Evolutionary conservation across 2,113 vertebrate genomes (phyloP).

Genomic region (Corynorhinus townsendii): DNA sequence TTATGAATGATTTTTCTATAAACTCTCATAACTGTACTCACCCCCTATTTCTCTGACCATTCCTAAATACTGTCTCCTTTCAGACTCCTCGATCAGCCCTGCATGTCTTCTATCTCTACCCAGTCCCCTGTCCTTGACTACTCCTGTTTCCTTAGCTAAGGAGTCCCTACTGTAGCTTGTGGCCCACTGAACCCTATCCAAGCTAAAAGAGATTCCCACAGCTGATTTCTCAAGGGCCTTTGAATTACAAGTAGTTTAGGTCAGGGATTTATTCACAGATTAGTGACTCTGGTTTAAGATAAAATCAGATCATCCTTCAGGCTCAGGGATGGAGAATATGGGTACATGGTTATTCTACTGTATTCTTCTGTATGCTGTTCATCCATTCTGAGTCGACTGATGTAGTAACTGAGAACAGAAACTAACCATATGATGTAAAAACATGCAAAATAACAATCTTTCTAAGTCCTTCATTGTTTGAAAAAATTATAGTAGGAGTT

Average conservation of each 20-base stretch:
- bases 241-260: conserved; percentile 15
- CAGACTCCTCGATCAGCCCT: not conserved
- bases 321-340: not conserved
- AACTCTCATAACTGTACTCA: not conserved
- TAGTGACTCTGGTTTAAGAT: conserved; percentile 43
- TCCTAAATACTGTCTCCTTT: not conserved
- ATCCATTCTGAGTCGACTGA: conserved; percentile 24
- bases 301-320: conserved; percentile 40
- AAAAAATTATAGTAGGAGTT: not conserved
- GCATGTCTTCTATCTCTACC: not conserved
- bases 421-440: conserved; percentile 13
- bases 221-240: not conserved
- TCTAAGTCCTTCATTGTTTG: conserved; percentile 20
- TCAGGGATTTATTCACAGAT: not conserved
- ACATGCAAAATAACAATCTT: conserved; percentile 3
- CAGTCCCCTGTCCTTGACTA: not conserved
- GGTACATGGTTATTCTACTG: conserved; percentile 13
- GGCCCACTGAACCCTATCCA: not conserved
- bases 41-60: not conserved
- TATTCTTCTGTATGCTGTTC: conserved; percentile 18
- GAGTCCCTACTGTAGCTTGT: not conserved
- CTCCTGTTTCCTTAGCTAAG: not conserved
- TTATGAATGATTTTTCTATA: not conserved
- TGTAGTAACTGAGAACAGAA: conserved; percentile 41
- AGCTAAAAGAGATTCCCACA: not conserved